phyloP scores from a whole-genome alignment of 2,888 invertebrate genomes.

The Leptura quadrifasciata region DNA sequence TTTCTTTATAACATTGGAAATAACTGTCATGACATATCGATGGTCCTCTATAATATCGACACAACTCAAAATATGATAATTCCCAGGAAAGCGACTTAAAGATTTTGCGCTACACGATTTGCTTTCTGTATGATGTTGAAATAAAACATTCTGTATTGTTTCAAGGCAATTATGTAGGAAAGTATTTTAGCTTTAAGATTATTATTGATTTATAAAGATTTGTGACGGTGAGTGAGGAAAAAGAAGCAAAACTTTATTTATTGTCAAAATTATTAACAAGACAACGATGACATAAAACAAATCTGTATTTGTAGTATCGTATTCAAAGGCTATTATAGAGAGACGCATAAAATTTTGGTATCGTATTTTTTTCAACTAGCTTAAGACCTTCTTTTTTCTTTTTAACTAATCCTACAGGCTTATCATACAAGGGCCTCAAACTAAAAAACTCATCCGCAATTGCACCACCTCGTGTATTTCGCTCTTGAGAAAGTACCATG shows the following conservation, averaged over 20 bases:
- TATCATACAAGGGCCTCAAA: constrained; percentile 26
- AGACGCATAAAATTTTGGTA: constrained; percentile 25
- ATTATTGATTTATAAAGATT: too few species aligned
- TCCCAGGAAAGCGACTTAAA: background rate
- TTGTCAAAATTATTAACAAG: background rate
- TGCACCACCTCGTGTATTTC: constrained; percentile 27
- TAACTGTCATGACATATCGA: too few species aligned
- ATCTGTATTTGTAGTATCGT: constrained; percentile 4
- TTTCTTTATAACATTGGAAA: too few species aligned
- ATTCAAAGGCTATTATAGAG: constrained; percentile 33
- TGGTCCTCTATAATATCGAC: constrained; percentile 12
- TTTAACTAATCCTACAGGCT: constrained; percentile 13
- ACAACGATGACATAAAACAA: background rate
- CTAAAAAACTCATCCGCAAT: constrained; percentile 6
- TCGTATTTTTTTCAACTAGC: constrained; percentile 31
- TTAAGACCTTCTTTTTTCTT: constrained; percentile 18
- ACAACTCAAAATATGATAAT: constrained; percentile 12
- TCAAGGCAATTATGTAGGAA: constrained; percentile 16
- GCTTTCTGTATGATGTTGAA: background rate
- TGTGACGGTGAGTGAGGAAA: background rate
- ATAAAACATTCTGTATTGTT: background rate
- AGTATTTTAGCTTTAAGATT: background rate
- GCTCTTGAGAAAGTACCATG: constrained; percentile 18
- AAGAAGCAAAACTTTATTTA: background rate
- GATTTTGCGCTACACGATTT: background rate